Evolutionary conservation across 1,140 invertebrate genomes (phyloP), one percentile per base, ranked within the genome.

Genomic region (Carposina sasakii): DNA sequence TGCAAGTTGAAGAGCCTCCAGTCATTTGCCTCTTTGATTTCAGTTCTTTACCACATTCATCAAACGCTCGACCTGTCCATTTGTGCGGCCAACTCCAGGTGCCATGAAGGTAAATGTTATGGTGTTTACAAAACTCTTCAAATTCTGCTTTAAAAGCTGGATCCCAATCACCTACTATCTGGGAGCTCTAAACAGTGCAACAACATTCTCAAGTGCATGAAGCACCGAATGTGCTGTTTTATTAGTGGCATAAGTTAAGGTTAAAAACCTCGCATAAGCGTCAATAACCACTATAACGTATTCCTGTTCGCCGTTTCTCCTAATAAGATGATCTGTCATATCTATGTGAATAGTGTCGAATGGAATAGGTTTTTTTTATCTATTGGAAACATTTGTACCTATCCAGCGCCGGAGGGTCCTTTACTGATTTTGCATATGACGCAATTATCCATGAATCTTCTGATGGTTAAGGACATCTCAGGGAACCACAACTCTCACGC

Each of bases 361-460:
- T 12, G 45, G 45, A 12, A 34, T 37, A n/a, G 45, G 33, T n/a
- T 48, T 8, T 12, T 47, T 36, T 13, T n/a, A n/a, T n/a, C 21
- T 9, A 47, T 47, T 5, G 44, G 44, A 31, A 36, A 37, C 44
- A 47, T 36, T 16, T 47, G 31, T 13, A 47, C 44, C 17, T 47
- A 33, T 47, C 16, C 37, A 5, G 19, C 31, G 12, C 44, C 44
- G 1, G 44, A 47, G 10, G 44, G 13, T 17, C 44, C 44, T 17
- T 47, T 47, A 17, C 44, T 47, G 10, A 33, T 47, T 36, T 47
- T 47, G 23, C 44, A 47, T 36, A 47, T 47, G 9, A 47, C 31
- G 20, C 44, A 47, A 31, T 47, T 47, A 15, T 47, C 19, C 1
- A 47, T 12, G 20, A 47, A 47, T 36, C 23, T 10, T 37, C 44